A percentile compares a stretch with the other conserved stretches of the same genome.
Evolutionary conservation across 2,797 vertebrate species (phyloP).

Genomic region (Antrozous pallidus): DNA sequence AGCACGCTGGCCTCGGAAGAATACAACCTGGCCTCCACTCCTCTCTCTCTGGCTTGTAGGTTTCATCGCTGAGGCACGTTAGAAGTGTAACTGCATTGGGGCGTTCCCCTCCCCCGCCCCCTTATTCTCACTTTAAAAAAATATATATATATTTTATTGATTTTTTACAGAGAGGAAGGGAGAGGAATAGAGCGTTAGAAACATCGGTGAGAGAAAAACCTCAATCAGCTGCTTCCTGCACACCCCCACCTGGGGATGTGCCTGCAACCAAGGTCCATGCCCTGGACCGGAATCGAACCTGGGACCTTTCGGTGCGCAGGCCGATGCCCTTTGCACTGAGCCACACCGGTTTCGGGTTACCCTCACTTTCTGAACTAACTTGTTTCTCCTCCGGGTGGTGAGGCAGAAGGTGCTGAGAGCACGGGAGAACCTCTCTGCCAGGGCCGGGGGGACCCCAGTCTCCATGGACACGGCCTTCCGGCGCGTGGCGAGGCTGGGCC

Average conservation of each 20-base stretch:
- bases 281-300: too few species aligned
- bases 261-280: too few species aligned
- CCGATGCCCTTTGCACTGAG: too few species aligned
- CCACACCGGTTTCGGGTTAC: too few species aligned
- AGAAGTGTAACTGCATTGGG: not conserved
- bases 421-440: not conserved
- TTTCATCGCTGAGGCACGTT: conserved; percentile 42
- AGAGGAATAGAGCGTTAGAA: too few species aligned
- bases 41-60: conserved; percentile 10
- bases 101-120: not conserved
- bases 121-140: conserved; percentile 1
- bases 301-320: too few species aligned
- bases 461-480: not conserved
- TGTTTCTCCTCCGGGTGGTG: conserved; percentile 15
- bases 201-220: too few species aligned
- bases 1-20: too few species aligned
- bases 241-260: too few species aligned
- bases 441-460: not conserved
- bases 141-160: too few species aligned
- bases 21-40: conserved; percentile 17
- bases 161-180: too few species aligned
- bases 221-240: too few species aligned
- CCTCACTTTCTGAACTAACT: conserved; percentile 25
- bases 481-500: not conserved
- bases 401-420: not conserved